Evolutionary conservation across 2,113 vertebrate species (phyloP).

Genomic region (Chaenogobius annularis): DNA sequence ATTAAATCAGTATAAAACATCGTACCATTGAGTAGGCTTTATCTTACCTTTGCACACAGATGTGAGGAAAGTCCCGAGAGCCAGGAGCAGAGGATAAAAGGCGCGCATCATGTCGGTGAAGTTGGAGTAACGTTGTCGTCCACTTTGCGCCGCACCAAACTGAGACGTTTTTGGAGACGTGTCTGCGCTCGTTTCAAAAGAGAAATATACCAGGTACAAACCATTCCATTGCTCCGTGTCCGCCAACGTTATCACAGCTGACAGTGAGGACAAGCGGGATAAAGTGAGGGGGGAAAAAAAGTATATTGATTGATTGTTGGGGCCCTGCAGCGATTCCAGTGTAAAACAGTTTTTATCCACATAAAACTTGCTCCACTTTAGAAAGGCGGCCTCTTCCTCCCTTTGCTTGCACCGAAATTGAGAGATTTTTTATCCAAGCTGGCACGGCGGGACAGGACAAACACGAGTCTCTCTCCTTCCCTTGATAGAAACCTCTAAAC

Average conservation of each 20-base stretch:
- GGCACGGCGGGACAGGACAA: constrained; percentile 40
- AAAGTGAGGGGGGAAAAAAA: not conserved
- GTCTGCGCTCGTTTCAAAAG: constrained; percentile 10
- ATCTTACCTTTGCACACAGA: constrained; percentile 50
- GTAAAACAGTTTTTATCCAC: not conserved
- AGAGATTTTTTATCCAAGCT: constrained; percentile 8
- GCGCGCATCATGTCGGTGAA: constrained; percentile 46
- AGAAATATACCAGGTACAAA: constrained; percentile 14
- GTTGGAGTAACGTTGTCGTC: constrained; percentile 3
- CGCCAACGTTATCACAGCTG: constrained; percentile 5
- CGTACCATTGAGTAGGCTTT: not conserved
- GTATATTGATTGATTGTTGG: not conserved
- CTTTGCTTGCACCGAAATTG: not conserved
- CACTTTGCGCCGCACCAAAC: constrained; percentile 17
- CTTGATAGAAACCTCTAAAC: constrained; percentile 56
- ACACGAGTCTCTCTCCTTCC: constrained; percentile 41
- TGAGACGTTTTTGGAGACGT: constrained; percentile 11
- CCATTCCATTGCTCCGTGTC: constrained; percentile 29
- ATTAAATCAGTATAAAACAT: constrained; percentile 5
- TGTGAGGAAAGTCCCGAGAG: constrained; percentile 30
- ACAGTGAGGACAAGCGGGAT: constrained; percentile 9
- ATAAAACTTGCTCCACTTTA: not conserved
- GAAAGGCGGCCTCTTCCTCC: not conserved
- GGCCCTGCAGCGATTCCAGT: not conserved
- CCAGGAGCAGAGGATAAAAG: constrained; percentile 27